Evolutionary conservation across 2,113 vertebrate genomes (phyloP).

Genomic region (Carassius auratus): DNA sequence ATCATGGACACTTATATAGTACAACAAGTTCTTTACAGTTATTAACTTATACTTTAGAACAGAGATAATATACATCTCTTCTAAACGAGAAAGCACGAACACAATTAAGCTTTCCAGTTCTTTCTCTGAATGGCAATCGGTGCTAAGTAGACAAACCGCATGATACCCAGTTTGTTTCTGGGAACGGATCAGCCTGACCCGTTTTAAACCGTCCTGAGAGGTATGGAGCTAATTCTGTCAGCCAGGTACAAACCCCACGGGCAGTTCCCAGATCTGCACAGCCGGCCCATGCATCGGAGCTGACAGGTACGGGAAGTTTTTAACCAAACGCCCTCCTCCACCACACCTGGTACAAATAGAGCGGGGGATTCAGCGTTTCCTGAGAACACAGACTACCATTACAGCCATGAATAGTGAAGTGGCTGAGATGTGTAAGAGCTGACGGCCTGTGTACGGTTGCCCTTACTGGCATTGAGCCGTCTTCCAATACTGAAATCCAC

Average conservation of each 20-base stretch:
- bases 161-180: not conserved
- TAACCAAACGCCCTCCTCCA: constrained; percentile 61
- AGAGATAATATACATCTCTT: not conserved
- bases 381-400: constrained; percentile 74
- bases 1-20: not conserved
- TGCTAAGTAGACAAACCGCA: not conserved
- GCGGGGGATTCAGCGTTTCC: constrained; percentile 66
- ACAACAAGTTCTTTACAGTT: no score
- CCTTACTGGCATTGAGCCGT: constrained; percentile 41
- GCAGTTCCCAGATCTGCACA: constrained; percentile 12
- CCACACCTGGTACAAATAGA: constrained; percentile 70
- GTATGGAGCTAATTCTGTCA: constrained; percentile 33
- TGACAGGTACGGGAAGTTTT: constrained; percentile 72
- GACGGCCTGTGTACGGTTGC: not conserved
- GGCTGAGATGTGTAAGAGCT: constrained; percentile 46
- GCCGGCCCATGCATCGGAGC: constrained; percentile 41
- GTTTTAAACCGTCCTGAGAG: constrained; percentile 12
- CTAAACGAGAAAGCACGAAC: not conserved
- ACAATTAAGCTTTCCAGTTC: not conserved
- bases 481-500: constrained; percentile 30
- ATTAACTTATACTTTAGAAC: no score
- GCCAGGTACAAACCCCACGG: constrained; percentile 34
- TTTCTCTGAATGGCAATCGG: not conserved
- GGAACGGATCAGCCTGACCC: not conserved
- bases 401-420: constrained; percentile 60